Evolutionary conservation across 2,888 invertebrate species (phyloP), one percentile per base, ranked within the genome.

Genomic region (Idaea dimidiata): DNA sequence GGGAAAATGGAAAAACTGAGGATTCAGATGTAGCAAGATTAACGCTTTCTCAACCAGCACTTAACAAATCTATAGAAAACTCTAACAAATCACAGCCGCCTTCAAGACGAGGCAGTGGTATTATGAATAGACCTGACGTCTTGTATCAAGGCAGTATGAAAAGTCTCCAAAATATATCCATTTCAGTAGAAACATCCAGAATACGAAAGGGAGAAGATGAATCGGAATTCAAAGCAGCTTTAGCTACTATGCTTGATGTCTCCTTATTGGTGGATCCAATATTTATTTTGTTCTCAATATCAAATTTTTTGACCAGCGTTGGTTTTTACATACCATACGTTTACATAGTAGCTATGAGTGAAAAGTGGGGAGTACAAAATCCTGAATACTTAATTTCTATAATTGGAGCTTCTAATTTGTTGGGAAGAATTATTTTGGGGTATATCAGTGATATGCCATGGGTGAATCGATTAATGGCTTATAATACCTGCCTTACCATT

Each of bases 261-360:
- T 94, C 95, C 0, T 93, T 99, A 59, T 93, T 99, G 64, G 94
- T 95, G 74, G 97, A 98, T 86, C 94, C 96, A 32, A 93, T 98
- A 69, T 99, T 99, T 85, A 93, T 99, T 69, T 89, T 99, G 66
- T 99, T 99, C 86, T 95, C 96, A 16, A 75, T 97, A 62, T 99
- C 99, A 54, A 99, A 99, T 89, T 98, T 99, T 84, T 95, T 97
- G 81, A 98, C 98, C 57, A 98, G 97, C 82, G 96, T 99, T 80
- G 98, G 98, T 66, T 98, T 98, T 93, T 97, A 98, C 85, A 95
- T 98, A 79, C 99, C 99, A 53, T 98, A 98, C 82, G 95, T 98
- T 61, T 98, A 97, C 81, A 94, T 97, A 65, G 95, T 96, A 73
- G 94, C 96, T 59, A 94, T 96, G 89, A 96, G 96, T 14, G 93